Evolutionary conservation across 2,797 vertebrate genomes (phyloP), one percentile per base, ranked within the genome.

Genomic region (Periparus ater): DNA sequence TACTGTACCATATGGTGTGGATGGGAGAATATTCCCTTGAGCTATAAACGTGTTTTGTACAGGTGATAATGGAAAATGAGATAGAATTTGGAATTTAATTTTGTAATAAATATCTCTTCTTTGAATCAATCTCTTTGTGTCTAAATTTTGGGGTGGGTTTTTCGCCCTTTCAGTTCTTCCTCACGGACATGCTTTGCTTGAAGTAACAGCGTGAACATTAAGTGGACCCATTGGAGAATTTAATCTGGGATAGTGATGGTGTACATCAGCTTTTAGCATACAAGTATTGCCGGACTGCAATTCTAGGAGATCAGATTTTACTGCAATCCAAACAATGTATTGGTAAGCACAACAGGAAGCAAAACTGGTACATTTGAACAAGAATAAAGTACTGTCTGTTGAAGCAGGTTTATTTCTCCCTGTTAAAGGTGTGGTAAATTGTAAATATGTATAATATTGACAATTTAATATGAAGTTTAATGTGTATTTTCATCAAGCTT

Each of bases 81-180:
- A 74, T 92, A 81, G 72, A 95, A 81, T 80, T 92, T 96, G 36
- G 51, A 80, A 80, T 91, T 96, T 85, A 93, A 62, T 97, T 98
- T 97, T 97, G 57, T 97, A 98, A 98, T 98, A 98, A 98, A 98
- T 93, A 89, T 27, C 8, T 85, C 82, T 94, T 91, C 63, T 97
- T 97, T 96, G 84, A 91, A 97, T 58, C 42, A 74, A n/a, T 89
- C n/a, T 92, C 19, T 94, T 74, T 71, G 47, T 5, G 26, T 91
- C 72, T 92, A 26, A 15, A 30, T 91, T 55, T 81, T 94, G 85
- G 70, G 36, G 7, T 89, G 17, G 5, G 9, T 63, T 63, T 86
- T 67, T 2, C 8, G 20, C n/a, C n/a, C 17, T 91, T 79, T 85
- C 7, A 18, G 80, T 67, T 76, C 29, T 94, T 62, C 44, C 21